Percentiles rank a stretch among this genome's conserved stretches.
Conservation (phyloP, 2,888 invertebrate genomes). For the Chaitophorus viminalis region DNA sequence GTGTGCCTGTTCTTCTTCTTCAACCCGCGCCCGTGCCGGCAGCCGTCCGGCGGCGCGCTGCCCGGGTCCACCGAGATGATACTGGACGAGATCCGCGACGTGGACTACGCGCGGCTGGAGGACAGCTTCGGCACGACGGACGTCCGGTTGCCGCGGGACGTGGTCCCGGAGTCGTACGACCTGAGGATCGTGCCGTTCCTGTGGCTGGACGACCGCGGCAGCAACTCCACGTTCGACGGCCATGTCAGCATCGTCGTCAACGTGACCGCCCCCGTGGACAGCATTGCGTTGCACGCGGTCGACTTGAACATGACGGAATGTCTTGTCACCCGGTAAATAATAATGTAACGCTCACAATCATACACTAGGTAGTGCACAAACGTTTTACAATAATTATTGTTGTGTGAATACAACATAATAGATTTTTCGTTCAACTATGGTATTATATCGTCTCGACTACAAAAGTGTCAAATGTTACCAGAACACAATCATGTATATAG, state of each 20-base stretch:
- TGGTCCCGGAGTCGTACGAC: constrained; percentile 77
- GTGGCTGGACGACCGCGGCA: constrained; percentile 66
- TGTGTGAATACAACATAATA: neutral
- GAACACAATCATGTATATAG: too few species aligned
- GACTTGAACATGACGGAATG: constrained; percentile 71
- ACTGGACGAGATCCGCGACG: constrained; percentile 35
- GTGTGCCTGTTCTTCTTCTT: constrained; percentile 53
- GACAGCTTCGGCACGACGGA: constrained; percentile 67
- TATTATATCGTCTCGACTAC: too few species aligned
- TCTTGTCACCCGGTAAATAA: constrained; percentile 64
- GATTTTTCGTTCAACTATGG: neutral
- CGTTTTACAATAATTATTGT: neutral
- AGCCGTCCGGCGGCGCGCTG: neutral
- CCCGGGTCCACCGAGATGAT: constrained; percentile 40
- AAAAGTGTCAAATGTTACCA: too few species aligned
- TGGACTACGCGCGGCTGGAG: constrained; percentile 43
- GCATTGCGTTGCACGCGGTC: constrained; percentile 76
- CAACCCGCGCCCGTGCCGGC: neutral
- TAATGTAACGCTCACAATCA: too few species aligned
- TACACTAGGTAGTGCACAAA: neutral
- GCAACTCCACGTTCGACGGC: constrained; percentile 83
- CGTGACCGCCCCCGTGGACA: constrained; percentile 70
- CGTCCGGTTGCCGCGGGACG: constrained; percentile 76
- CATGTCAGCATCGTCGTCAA: constrained; percentile 67
- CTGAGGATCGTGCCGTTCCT: constrained; percentile 79